Percentiles rank a stretch among this genome's conserved stretches.
Conservation (phyloP, 2,797 vertebrate genomes). For the Dipus sagitta region DNA sequence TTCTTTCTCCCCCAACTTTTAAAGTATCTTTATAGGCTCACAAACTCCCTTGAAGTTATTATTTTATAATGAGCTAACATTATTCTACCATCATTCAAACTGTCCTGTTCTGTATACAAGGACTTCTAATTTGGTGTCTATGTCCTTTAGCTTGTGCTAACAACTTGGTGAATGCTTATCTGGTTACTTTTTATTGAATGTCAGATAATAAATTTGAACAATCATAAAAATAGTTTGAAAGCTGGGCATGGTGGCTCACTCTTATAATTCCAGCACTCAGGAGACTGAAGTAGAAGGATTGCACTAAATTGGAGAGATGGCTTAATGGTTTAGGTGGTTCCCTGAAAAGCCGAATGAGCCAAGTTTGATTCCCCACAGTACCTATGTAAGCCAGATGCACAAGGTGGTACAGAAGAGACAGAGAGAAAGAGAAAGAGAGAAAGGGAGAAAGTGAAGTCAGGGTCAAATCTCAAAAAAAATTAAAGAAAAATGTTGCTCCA, state of each 20-base stretch:
- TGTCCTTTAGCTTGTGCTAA: neutral
- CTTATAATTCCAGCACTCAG: no score
- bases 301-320: no score
- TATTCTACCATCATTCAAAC: neutral
- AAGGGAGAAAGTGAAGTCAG: no score
- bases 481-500: neutral
- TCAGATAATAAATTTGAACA: constrained; percentile 48
- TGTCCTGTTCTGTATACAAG: neutral
- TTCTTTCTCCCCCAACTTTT: neutral
- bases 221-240: constrained; percentile 48
- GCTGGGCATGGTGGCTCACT: no score
- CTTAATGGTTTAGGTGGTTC: no score
- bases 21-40: constrained; percentile 22
- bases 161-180: neutral
- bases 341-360: no score
- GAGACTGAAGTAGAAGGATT: no score
- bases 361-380: no score
- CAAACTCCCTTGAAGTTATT: neutral
- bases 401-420: no score
- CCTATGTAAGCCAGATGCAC: no score
- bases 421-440: no score
- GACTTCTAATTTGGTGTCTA: constrained; percentile 37
- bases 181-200: constrained; percentile 50
- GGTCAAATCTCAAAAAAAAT: neutral
- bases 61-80: constrained; percentile 42